A percentile compares a stretch with the other conserved stretches of the same genome.
These are phyloP conservation scores for Phallusia fumigata DNA, from an alignment of 23 tunicate species.

Conservation along the genomic window DNA sequence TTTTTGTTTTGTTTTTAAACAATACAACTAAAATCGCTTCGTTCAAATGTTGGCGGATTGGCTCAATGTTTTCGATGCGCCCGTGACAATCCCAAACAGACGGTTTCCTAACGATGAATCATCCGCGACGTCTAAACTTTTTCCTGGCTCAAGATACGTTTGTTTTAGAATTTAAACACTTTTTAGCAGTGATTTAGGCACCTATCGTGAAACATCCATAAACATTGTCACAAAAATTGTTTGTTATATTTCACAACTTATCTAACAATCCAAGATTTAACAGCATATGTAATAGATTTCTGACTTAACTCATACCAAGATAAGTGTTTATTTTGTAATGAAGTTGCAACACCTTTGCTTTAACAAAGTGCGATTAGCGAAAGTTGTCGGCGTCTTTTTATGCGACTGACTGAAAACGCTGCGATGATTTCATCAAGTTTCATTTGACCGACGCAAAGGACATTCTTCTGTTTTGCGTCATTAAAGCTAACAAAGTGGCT, in stretches of 20 bases:
- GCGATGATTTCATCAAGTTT: conserved; percentile 9
- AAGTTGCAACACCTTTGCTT: too few species aligned
- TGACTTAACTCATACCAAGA: not conserved
- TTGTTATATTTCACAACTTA: not conserved
- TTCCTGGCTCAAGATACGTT: not conserved
- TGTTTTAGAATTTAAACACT: not conserved
- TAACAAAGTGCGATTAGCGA: too few species aligned
- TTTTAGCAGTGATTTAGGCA: not conserved
- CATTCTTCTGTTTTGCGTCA: conserved; percentile 7
- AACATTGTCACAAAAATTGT: not conserved
- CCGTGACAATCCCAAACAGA: conserved; percentile 1
- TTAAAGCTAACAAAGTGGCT: not conserved
- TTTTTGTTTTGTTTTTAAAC: too few species aligned
- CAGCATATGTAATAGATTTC: not conserved
- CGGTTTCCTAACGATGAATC: conserved; percentile 3
- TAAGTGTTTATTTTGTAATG: too few species aligned
- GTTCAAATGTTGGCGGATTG: not conserved
- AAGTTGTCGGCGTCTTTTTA: not conserved
- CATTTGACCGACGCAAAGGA: not conserved
- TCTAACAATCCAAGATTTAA: not conserved
- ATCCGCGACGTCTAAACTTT: conserved; percentile 11
- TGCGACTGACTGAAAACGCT: not conserved
- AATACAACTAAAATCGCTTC: too few species aligned
- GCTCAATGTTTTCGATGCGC: not conserved
- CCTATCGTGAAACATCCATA: not conserved